These are phyloP conservation scores for Euleptes europaea DNA, from an alignment of 2,113 vertebrate species.

Conservation along the genomic window DNA sequence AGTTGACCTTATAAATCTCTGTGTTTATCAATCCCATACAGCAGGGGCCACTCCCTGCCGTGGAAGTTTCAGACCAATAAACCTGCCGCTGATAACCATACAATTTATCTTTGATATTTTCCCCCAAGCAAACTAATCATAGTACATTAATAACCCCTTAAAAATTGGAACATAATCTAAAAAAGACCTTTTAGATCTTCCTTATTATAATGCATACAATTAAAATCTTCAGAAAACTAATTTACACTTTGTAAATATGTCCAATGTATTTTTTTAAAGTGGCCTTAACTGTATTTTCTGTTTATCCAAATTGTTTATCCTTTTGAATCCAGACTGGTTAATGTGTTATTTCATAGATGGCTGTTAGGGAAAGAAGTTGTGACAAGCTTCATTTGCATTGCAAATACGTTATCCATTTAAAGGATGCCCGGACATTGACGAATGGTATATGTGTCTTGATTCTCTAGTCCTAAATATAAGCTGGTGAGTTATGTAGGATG, in stretches of 20 bases:
- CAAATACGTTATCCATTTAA: background rate
- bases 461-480: background rate
- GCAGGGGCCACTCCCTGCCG: slow-evolving; percentile 80
- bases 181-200: slow-evolving; percentile 39
- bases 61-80: slow-evolving; percentile 74
- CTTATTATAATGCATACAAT: slow-evolving; percentile 25
- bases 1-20: slow-evolving; percentile 86
- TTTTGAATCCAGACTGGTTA: background rate
- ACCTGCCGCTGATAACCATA: slow-evolving; percentile 77
- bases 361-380: background rate
- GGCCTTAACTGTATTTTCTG: background rate
- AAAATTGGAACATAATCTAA: slow-evolving; percentile 59
- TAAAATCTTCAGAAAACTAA: slow-evolving; percentile 22
- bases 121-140: slow-evolving; percentile 69
- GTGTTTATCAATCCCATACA: slow-evolving; percentile 83
- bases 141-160: slow-evolving; percentile 62
- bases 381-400: background rate
- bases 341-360: background rate
- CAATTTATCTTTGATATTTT: slow-evolving; percentile 46
- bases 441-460: background rate
- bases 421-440: background rate
- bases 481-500: no score
- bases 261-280: slow-evolving; percentile 43
- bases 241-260: slow-evolving; percentile 18
- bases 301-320: background rate